Conservation (phyloP, 2,797 vertebrate species). For the Neopelma chrysocephalum region DNA sequence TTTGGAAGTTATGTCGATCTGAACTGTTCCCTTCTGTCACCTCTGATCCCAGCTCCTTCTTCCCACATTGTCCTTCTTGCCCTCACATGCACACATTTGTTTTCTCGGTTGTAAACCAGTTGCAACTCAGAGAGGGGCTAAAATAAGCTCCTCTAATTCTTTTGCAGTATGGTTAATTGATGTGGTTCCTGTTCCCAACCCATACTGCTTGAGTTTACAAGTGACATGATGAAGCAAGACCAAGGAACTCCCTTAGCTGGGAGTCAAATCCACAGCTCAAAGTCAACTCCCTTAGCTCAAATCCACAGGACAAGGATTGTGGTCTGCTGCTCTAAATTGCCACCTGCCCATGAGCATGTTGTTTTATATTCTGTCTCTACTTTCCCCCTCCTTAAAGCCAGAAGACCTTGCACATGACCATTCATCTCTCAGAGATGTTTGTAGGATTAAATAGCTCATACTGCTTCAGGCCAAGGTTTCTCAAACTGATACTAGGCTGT, state of each 20-base stretch:
- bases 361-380: not conserved
- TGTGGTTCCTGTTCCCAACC: not conserved
- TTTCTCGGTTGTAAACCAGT: not conserved
- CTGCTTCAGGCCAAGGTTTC: not conserved
- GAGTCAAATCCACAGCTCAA: not conserved
- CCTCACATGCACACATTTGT: fast-evolving
- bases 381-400: not conserved
- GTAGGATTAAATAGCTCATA: not conserved
- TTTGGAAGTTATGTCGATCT: not conserved
- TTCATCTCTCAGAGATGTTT: not conserved
- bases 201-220: not conserved
- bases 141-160: not conserved
- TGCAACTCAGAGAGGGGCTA: not conserved
- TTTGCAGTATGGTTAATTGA: not conserved
- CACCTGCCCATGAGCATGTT: not conserved
- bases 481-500: not conserved
- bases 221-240: not conserved
- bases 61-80: not conserved
- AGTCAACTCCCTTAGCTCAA: too few species aligned
- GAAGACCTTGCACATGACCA: not conserved
- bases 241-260: not conserved
- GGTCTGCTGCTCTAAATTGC: not conserved
- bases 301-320: fast-evolving
- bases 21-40: not conserved
- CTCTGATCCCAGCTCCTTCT: not conserved